Percentiles rank a stretch among this genome's conserved stretches.
These are phyloP conservation scores for Oceanodroma tethys DNA, from an alignment of 2,113 vertebrate genomes.

Conservation along the genomic window DNA sequence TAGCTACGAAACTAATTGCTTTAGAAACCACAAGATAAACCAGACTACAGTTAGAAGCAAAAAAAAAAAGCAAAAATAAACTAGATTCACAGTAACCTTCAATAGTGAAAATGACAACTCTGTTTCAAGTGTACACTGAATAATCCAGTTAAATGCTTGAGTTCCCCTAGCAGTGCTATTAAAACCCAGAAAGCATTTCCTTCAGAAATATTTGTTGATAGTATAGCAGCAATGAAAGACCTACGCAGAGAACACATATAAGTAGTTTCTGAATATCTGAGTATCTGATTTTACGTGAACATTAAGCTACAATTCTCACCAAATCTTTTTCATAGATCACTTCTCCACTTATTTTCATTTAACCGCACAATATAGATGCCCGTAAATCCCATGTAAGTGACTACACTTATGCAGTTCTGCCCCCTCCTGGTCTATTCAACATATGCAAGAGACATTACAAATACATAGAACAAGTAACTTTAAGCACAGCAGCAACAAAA, in stretches of 20 bases:
- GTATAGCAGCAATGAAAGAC: not conserved
- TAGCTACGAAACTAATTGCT: not conserved
- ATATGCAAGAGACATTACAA: not conserved
- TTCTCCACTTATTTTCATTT: not conserved
- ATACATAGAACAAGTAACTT: fast-evolving
- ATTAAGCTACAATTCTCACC: not conserved
- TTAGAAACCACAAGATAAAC: not conserved
- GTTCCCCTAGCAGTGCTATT: not conserved
- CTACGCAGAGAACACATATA: not conserved
- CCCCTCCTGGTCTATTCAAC: slow-evolving; percentile 27
- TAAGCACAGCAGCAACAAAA: not conserved
- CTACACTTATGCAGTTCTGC: slow-evolving; percentile 2
- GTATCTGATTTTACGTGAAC: not conserved
- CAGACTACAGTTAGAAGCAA: not conserved
- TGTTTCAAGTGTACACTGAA: not conserved
- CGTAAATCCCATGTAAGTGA: fast-evolving
- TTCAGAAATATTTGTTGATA: not conserved
- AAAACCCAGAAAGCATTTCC: not conserved
- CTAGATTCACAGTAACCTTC: not conserved
- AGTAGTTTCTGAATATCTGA: not conserved
- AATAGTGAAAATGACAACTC: not conserved
- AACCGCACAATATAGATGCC: fast-evolving
- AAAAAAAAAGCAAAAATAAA: not conserved
- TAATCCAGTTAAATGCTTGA: not conserved
- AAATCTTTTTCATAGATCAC: not conserved